Evolutionary conservation across 2,113 vertebrate species (phyloP), one percentile per base, ranked within the genome.

Genomic region (Struthio camelus): DNA sequence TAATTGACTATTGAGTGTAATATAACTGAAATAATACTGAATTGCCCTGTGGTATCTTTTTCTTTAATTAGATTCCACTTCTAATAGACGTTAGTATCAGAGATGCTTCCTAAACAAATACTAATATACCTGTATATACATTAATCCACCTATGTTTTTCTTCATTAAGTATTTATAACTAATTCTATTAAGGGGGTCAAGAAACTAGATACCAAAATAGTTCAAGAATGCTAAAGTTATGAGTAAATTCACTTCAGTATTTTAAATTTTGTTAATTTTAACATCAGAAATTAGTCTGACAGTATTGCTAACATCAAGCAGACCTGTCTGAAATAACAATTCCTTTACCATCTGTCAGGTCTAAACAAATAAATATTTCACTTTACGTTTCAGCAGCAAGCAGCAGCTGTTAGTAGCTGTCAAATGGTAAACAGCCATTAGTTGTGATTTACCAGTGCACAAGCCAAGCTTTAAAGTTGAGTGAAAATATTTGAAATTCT

Each of bases 321-420:
- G 53, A 76, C 18, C 30, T 73, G 15, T 80, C 51, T 77, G 36
- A 94, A 82, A 36, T n/a, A 89, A 48, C 27, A 34, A 72, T 85
- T 90, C 78, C 30, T 93, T 87, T 76, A 36, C 48, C 30, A 32
- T 72, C 42, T 46, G 61, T 38, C 66, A 24, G 36, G 22, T 59
- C 51, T 53, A 78, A 69, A 30, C 19, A 85, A 96, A 85, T 38
- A 94, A 84, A 28, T 86, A 91, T 69, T 93, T 82, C 20, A 56
- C n/a, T 73, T 54, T 28, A 14, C 65, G 12, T 93, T 38, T 38
- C n/a, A 85, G 64, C 28, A 64, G 27, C 56, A 86, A 79, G 54
- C 1, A 82, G 53, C 82, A 91, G 85, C 73, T 94, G 84, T 82
- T 89, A 58, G 66, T 59, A 62, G 38, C 42, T 79, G 22, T 93